Evolutionary conservation across 2,113 vertebrate species (phyloP).

Genomic region (Raja brachyura): DNA sequence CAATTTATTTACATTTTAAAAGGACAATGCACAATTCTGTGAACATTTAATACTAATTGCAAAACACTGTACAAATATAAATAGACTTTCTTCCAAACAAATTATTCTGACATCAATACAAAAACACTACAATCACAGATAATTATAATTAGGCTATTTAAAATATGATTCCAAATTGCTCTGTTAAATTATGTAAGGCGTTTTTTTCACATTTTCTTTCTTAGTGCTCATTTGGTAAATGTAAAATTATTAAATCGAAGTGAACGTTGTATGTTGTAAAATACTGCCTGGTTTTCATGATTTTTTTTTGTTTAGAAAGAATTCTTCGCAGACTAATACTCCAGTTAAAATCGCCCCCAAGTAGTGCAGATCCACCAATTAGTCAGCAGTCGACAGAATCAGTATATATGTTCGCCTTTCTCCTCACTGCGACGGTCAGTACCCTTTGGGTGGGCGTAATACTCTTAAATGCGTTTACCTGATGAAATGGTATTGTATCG

Average conservation of each 20-base stretch:
- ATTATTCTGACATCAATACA: constrained; percentile 8
- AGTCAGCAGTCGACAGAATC: not conserved
- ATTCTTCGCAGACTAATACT: not conserved
- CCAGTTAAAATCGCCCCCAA: not conserved
- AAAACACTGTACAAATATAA: constrained; percentile 38
- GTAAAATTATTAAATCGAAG: not conserved
- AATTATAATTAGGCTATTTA: constrained; percentile 17
- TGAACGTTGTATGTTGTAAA: not conserved
- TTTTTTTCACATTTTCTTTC: not conserved
- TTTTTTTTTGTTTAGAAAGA: not conserved
- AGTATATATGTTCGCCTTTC: not conserved
- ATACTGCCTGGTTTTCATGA: not conserved
- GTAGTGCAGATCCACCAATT: not conserved
- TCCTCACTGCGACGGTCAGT: not conserved
- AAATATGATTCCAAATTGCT: not conserved
- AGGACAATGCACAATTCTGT: constrained; percentile 18
- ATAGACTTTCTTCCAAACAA: constrained; percentile 20
- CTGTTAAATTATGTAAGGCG: not conserved
- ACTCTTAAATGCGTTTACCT: not conserved
- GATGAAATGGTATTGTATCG: not conserved
- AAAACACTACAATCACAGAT: constrained; percentile 25
- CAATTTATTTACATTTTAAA: constrained; percentile 33
- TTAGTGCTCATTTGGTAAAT: constrained; percentile 14
- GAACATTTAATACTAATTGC: constrained; percentile 33
- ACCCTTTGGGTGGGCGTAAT: not conserved